Conservation (phyloP, 2,888 invertebrate genomes). For the Didymodactylos carnosus region DNA sequence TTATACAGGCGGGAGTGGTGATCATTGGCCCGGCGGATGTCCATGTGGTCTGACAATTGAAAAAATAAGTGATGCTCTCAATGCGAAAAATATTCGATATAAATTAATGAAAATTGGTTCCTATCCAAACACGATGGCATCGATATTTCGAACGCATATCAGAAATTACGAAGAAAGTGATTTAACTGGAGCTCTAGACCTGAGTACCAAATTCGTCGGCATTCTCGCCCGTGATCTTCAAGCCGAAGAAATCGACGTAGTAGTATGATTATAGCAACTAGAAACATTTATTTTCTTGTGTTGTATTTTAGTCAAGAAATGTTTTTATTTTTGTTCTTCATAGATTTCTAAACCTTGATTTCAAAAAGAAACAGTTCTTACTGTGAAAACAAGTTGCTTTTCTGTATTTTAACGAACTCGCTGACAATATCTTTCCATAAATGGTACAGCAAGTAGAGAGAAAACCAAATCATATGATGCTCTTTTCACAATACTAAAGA, state of each 20-base stretch:
- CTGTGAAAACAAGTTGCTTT: too few species aligned
- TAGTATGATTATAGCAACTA: too few species aligned
- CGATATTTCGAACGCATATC: neutral
- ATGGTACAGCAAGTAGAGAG: too few species aligned
- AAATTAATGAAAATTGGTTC: neutral
- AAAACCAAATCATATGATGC: too few species aligned
- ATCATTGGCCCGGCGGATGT: neutral
- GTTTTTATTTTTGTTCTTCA: too few species aligned
- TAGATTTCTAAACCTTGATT: too few species aligned
- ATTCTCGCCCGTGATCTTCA: neutral
- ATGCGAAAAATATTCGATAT: neutral
- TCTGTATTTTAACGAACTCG: too few species aligned
- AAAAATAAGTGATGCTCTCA: neutral
- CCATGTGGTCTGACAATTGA: neutral
- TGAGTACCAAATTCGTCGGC: neutral
- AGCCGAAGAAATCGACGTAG: neutral
- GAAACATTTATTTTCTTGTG: too few species aligned
- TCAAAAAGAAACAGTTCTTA: too few species aligned
- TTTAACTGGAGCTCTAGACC: neutral
- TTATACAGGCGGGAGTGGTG: neutral
- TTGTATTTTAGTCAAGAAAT: too few species aligned
- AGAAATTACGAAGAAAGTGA: neutral
- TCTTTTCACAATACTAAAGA: too few species aligned
- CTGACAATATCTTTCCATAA: too few species aligned
- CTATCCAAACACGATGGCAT: neutral